Conservation (phyloP, 92 coral and sea anemone genomes). For the Epizoanthus scotinus region DNA sequence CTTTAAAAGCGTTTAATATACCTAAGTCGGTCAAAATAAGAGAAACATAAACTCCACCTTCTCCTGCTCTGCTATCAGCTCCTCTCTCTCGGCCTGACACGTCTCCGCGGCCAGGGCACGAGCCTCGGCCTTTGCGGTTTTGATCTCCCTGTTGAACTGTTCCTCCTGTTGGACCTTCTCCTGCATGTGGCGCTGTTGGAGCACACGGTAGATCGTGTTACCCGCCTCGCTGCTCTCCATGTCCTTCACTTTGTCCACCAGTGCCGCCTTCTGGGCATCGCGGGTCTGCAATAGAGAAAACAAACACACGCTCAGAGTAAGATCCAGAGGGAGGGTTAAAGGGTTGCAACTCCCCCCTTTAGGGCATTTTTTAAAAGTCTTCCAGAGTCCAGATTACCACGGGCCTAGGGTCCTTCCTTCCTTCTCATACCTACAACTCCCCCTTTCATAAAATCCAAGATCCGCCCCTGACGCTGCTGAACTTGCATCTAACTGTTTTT, state of each 20-base stretch:
- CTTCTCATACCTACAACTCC: too few relatives aligned
- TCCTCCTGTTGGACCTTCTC: slow-evolving; percentile 92
- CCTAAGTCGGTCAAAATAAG: too few relatives aligned
- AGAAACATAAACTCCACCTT: slow-evolving; percentile 50
- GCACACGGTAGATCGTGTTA: slow-evolving; percentile 86
- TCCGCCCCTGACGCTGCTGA: too few relatives aligned
- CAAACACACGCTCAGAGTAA: background rate
- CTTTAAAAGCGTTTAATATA: too few relatives aligned
- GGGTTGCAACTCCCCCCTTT: too few relatives aligned
- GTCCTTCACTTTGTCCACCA: slow-evolving; percentile 78
- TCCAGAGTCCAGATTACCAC: too few relatives aligned
- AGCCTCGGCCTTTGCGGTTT: slow-evolving; percentile 90
- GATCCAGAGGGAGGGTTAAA: too few relatives aligned
- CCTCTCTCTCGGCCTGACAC: slow-evolving; percentile 91
- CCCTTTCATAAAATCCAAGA: too few relatives aligned
- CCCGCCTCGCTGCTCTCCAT: slow-evolving; percentile 92
- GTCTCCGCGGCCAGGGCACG: slow-evolving; percentile 89
- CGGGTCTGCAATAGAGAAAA: slow-evolving; percentile 57
- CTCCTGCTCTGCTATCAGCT: slow-evolving; percentile 85
- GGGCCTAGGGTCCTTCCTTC: too few relatives aligned
- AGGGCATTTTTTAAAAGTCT: too few relatives aligned
- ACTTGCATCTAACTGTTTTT: too few relatives aligned
- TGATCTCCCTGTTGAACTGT: slow-evolving; percentile 78
- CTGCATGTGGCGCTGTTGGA: slow-evolving; percentile 95
- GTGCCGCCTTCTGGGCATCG: slow-evolving; percentile 76